phyloP scores from a whole-genome alignment of 2,113 vertebrate species.

The Numenius arquata region DNA sequence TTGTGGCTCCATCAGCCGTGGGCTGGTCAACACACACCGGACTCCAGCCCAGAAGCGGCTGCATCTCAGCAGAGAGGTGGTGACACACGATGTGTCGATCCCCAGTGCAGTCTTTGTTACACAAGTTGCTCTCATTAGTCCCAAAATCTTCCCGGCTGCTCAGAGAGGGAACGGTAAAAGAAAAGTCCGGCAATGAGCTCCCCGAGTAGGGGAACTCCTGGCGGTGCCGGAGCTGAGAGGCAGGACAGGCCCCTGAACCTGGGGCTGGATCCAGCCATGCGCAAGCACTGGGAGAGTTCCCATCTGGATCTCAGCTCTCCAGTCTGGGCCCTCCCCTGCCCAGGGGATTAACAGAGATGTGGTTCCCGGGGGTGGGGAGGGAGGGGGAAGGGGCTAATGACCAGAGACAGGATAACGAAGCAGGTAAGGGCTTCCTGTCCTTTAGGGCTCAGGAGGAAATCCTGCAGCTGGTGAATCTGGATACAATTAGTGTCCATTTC shows the following conservation, averaged over 20 bases:
- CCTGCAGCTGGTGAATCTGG: conserved; percentile 62
- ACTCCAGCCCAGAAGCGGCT: background rate
- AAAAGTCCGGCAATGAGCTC: background rate
- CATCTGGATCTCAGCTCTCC: conserved; percentile 5
- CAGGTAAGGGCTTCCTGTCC: conserved; percentile 59
- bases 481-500: conserved; percentile 52
- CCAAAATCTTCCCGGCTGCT: background rate
- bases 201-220: background rate
- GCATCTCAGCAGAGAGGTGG: background rate
- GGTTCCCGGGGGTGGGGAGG: conserved; percentile 13
- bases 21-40: background rate
- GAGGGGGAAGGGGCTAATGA: conserved; percentile 19
- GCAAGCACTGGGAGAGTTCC: background rate
- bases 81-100: fast-evolving
- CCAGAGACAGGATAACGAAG: conserved; percentile 36
- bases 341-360: background rate
- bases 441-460: conserved; percentile 53
- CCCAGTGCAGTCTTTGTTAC: background rate
- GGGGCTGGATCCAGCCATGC: background rate
- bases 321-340: background rate
- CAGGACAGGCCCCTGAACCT: background rate
- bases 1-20: background rate
- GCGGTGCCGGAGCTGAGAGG: background rate
- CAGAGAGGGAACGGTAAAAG: background rate
- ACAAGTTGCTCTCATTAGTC: background rate